Base-by-base conservation (phyloP, 2,888 invertebrate species). In the Cerastis leucographa region DNA sequence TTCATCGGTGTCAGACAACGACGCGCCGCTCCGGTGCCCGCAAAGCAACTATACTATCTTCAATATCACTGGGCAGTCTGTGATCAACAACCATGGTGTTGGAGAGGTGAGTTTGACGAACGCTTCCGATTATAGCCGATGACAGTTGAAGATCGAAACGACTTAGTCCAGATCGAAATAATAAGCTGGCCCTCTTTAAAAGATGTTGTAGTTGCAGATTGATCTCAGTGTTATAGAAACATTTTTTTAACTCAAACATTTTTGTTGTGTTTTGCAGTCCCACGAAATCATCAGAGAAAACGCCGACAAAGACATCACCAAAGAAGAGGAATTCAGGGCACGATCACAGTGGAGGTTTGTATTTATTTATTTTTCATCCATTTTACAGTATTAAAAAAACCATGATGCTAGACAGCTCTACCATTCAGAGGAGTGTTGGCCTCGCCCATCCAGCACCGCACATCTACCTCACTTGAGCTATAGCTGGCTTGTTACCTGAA, bases 291-390 rank as follows among this genome's bases (percentile, higher is more conserved):
- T 89, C 94, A 35, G 96, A 95, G 17, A 94, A 90, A 84, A 87
- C 93, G 40, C 90, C 94, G 19, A 88, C 95, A 65, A 95, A 95
- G 89, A 89, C 94, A 85, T 95, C 96, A 93, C 96, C 96, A 95
- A 96, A 96, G 95, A 96, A 96, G 93, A 90, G 96, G 86, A 96
- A 93, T 94, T 96, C 96, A 54, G 96, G 96, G 19, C 94, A 95
- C 64, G 96, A 96, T 5, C 86, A 91, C 72, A 91, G 90, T 89
- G 93, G 92, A 90, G 96, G 96, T 96, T 85, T 49, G 87, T 82
- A 46, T 19, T 35, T 46, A 4, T 64, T 54, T 25, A 25, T 56
- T 35, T 19, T 29, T 2, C n/a, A 29, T 17, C 59, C 6, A 14
- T 56, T 25, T 25, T 17, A 56, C 7, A 56, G 2, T 7, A 25